phyloP scores from a whole-genome alignment of 2,113 vertebrate species.

The Upupa epops region DNA sequence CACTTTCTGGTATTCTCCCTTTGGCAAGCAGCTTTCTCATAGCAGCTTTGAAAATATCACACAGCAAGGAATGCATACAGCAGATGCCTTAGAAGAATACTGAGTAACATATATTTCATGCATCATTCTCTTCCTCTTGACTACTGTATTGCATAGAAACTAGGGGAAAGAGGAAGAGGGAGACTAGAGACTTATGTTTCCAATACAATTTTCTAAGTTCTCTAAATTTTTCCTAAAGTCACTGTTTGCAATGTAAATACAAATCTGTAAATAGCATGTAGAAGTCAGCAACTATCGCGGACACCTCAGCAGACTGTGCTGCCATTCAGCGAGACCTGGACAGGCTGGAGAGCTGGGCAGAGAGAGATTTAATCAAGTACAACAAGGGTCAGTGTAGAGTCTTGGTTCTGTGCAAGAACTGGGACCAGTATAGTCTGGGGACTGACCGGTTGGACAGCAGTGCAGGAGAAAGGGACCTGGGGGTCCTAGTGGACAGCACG shows the following conservation, averaged over 20 bases:
- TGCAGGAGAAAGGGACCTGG: too few relatives aligned
- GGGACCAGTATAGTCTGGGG: too few relatives aligned
- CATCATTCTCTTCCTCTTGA: neutral
- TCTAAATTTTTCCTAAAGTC: neutral
- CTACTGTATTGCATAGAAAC: neutral
- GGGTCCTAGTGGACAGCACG: too few relatives aligned
- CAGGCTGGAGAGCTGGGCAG: too few relatives aligned
- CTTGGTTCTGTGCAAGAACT: too few relatives aligned
- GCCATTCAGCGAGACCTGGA: too few relatives aligned
- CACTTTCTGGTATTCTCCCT: constrained; percentile 26
- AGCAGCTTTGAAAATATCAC: constrained; percentile 14
- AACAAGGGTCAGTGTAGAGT: too few relatives aligned
- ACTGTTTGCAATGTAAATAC: neutral
- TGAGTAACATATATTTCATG: neutral
- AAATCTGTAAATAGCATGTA: neutral
- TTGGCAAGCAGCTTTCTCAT: constrained; percentile 17
- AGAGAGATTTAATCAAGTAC: too few relatives aligned
- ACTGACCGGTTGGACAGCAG: too few relatives aligned
- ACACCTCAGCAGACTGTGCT: too few relatives aligned
- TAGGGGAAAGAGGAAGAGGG: neutral
- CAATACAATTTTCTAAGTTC: neutral
- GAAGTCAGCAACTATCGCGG: neutral
- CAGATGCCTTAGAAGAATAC: neutral
- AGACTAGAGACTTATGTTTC: neutral
- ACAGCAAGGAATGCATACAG: neutral